Conservation (phyloP, 2,113 vertebrate species). For the Syngnathoides biaculeatus region DNA sequence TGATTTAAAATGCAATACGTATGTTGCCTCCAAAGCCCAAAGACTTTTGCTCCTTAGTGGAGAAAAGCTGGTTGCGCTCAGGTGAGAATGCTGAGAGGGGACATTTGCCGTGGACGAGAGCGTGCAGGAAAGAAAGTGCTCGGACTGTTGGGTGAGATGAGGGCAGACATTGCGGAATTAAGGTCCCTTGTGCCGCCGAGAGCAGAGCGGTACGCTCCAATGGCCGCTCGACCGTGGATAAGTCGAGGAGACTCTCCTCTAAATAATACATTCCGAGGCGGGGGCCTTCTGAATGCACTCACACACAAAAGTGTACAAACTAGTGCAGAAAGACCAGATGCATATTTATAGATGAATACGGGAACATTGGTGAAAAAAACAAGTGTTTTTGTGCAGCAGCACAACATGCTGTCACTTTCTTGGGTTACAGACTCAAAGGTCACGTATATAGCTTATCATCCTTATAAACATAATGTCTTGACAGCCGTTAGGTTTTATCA, state of each 20-base stretch:
- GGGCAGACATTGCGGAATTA: slow-evolving; percentile 42
- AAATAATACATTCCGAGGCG: slow-evolving; percentile 68
- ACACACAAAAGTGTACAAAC: slow-evolving; percentile 26
- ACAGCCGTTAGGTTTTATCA: background rate
- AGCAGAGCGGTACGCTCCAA: slow-evolving; percentile 54
- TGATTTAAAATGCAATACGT: background rate
- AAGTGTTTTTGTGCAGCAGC: slow-evolving; percentile 23
- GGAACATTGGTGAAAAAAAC: slow-evolving; percentile 38
- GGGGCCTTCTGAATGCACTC: slow-evolving; percentile 38
- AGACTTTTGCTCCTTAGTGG: background rate
- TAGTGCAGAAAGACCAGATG: slow-evolving; percentile 38
- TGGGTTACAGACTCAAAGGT: slow-evolving; percentile 4
- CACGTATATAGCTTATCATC: background rate
- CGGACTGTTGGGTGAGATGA: slow-evolving; percentile 25
- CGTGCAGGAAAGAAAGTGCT: slow-evolving; percentile 18
- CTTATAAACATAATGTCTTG: background rate
- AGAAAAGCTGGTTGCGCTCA: background rate
- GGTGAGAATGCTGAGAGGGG: background rate
- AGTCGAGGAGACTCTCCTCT: slow-evolving; percentile 67
- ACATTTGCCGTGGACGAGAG: slow-evolving; percentile 16
- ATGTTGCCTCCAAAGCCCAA: background rate
- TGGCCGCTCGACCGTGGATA: slow-evolving; percentile 58
- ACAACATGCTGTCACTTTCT: slow-evolving; percentile 19
- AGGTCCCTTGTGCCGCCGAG: slow-evolving; percentile 48
- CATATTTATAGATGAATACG: slow-evolving; percentile 58